phyloP scores from a whole-genome alignment of 2,113 vertebrate genomes.

The Arizona elegans region DNA sequence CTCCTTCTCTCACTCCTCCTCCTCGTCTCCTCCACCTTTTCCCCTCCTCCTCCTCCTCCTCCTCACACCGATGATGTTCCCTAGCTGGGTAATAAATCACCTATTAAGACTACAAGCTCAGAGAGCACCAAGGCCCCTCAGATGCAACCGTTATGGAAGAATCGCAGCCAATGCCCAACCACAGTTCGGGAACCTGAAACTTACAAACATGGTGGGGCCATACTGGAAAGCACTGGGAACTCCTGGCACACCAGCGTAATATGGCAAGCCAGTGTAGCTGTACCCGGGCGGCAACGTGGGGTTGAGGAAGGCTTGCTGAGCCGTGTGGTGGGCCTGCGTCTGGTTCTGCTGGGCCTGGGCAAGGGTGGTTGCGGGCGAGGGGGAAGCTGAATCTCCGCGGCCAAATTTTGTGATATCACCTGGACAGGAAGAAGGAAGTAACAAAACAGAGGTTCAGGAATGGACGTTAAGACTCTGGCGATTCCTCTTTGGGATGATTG shows the following conservation, averaged over 20 bases:
- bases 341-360: constrained; percentile 84
- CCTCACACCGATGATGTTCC: neutral
- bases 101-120: neutral
- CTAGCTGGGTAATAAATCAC: neutral
- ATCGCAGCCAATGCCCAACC: neutral
- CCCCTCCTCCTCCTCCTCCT: neutral
- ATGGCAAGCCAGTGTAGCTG: constrained; percentile 94
- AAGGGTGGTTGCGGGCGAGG: constrained; percentile 85
- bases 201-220: constrained; percentile 91
- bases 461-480: neutral
- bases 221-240: constrained; percentile 95
- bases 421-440: constrained; percentile 39
- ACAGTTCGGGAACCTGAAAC: constrained; percentile 37
- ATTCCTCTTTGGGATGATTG: neutral
- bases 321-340: constrained; percentile 81
- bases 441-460: neutral
- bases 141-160: neutral
- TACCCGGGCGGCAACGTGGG: constrained; percentile 88
- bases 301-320: constrained; percentile 93
- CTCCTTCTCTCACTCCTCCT: no score
- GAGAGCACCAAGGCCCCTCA: neutral
- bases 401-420: constrained; percentile 95
- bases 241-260: constrained; percentile 85
- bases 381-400: constrained; percentile 89
- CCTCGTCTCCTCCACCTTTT: no score